Percentiles rank a stretch among this genome's conserved stretches.
Conservation (phyloP, 1,140 invertebrate genomes). For the Zaprionus capensis region DNA sequence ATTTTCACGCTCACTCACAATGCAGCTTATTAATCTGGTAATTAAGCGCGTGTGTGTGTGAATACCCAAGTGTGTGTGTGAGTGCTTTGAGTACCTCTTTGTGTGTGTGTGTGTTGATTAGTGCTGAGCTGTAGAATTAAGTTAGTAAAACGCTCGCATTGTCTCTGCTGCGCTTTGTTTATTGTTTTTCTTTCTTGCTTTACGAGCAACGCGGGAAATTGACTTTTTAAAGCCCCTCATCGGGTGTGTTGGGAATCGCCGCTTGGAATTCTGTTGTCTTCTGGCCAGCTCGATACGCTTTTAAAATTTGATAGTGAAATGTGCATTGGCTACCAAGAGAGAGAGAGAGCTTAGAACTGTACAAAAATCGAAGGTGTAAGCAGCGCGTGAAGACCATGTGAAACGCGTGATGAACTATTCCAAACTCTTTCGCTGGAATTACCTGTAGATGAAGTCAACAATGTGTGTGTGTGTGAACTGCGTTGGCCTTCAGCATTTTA, state of each 20-base stretch:
- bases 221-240: constrained; percentile 9
- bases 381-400: not conserved
- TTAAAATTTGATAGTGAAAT: constrained; percentile 52
- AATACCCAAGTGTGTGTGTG: constrained; percentile 2
- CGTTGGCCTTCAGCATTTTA: constrained; percentile 6
- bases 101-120: constrained; percentile 50
- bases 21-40: constrained; percentile 74
- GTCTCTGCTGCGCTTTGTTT: constrained; percentile 29
- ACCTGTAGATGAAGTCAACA: not conserved
- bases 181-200: constrained; percentile 22
- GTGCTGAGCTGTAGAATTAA: constrained; percentile 62
- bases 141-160: constrained; percentile 72
- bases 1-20: constrained; percentile 74
- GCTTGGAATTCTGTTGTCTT: constrained; percentile 9
- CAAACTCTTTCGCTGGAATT: not conserved
- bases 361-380: constrained; percentile 11
- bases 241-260: constrained; percentile 2
- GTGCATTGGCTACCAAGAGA: constrained; percentile 5
- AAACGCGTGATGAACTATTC: not conserved
- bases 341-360: not conserved
- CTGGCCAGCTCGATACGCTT: constrained; percentile 43
- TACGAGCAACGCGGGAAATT: constrained; percentile 27
- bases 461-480: not conserved
- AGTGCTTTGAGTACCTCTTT: not conserved
- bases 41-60: constrained; percentile 48